Percentiles rank a stretch among this genome's conserved stretches.
Evolutionary conservation across 2,797 vertebrate species (phyloP).

Genomic region (Cyclopterus lumpus): DNA sequence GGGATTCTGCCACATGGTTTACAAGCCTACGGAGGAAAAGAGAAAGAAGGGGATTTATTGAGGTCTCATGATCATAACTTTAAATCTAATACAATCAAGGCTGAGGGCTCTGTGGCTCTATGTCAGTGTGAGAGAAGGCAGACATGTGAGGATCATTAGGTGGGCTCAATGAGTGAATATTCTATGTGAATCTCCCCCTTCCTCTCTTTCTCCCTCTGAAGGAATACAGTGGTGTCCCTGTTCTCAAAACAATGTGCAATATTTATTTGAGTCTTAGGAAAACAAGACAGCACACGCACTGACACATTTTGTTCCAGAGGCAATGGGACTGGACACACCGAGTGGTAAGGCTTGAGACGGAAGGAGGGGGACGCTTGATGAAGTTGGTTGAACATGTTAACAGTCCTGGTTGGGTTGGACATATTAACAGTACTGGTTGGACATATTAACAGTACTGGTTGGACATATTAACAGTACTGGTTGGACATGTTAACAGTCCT

Average conservation of each 20-base stretch:
- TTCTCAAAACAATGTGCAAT: conserved; percentile 44
- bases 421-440: no score
- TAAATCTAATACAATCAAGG: conserved; percentile 62
- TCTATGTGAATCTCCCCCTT: conserved; percentile 24
- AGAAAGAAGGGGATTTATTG: conserved; percentile 55
- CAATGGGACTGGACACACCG: neutral
- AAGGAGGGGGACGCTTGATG: neutral
- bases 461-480: no score
- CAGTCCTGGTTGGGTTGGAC: no score
- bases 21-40: conserved; percentile 43
- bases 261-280: conserved; percentile 47
- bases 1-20: conserved; percentile 28
- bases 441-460: no score
- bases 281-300: conserved; percentile 10
- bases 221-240: conserved; percentile 49
- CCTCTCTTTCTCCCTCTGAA: conserved; percentile 10
- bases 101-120: conserved; percentile 58
- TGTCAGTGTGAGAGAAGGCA: conserved; percentile 53
- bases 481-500: no score
- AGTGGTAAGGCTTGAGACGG: neutral
- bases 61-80: conserved; percentile 70
- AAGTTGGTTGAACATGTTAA: neutral
- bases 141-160: conserved; percentile 78
- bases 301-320: conserved; percentile 16
- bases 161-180: conserved; percentile 48